A percentile compares a stretch with the other conserved stretches of the same genome.
Conservation (phyloP, 2,888 invertebrate species). For the Sceliomorpha sp. region DNA sequence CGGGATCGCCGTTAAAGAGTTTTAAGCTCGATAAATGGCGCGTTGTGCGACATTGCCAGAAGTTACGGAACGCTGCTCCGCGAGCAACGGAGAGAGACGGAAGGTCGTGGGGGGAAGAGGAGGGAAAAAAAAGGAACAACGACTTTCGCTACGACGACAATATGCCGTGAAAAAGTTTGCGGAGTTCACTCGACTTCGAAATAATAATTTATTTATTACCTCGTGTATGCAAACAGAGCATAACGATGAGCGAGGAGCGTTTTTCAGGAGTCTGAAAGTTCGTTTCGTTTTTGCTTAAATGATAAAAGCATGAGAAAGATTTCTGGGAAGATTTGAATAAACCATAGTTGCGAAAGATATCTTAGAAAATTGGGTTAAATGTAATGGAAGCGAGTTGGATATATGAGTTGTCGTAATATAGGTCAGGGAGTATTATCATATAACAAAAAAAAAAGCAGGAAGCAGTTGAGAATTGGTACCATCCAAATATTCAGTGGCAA, state of each 20-base stretch:
- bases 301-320: too few relatives aligned
- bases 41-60: slow-evolving; percentile 56
- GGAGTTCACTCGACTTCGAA: slow-evolving; percentile 27
- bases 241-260: slow-evolving; percentile 23
- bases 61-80: slow-evolving; percentile 44
- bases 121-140: slow-evolving; percentile 16
- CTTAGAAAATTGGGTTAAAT: too few relatives aligned
- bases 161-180: slow-evolving; percentile 44
- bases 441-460: too few relatives aligned
- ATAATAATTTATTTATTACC: slow-evolving; percentile 51
- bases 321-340: too few relatives aligned
- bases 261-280: too few relatives aligned
- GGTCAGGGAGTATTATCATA: too few relatives aligned
- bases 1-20: slow-evolving; percentile 71
- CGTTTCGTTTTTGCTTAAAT: too few relatives aligned
- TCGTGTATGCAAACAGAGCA: slow-evolving; percentile 36
- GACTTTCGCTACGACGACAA: slow-evolving; percentile 46
- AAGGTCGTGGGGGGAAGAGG: background rate
- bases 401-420: too few relatives aligned
- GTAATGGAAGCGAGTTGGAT: too few relatives aligned
- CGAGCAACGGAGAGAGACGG: slow-evolving; percentile 13
- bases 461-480: too few relatives aligned
- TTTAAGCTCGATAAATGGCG: slow-evolving; percentile 74
- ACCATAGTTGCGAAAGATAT: too few relatives aligned
- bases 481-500: too few relatives aligned